Conservation (phyloP, 1,140 invertebrate species). For the Solenopsis fugax region DNA sequence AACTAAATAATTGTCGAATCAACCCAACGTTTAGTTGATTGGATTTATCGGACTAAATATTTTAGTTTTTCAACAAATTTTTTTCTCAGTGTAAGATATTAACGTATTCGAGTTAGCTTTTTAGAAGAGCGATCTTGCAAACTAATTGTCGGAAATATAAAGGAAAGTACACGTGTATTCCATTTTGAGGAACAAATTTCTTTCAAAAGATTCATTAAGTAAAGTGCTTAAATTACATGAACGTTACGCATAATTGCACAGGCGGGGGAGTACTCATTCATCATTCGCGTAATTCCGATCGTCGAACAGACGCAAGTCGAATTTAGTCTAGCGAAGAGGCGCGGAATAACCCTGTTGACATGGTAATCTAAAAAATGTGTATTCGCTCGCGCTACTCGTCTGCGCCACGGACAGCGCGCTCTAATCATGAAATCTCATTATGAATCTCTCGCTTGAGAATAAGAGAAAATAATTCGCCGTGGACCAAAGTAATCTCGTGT, state of each 20-base stretch:
- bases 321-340: neutral
- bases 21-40: too few species aligned
- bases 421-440: slow-evolving; percentile 51
- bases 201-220: neutral
- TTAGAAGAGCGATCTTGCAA: neutral
- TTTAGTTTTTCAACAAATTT: too few species aligned
- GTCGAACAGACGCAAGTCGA: neutral
- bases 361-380: neutral
- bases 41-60: too few species aligned
- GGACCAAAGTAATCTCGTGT: slow-evolving; percentile 53
- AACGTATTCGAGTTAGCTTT: neutral
- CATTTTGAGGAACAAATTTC: slow-evolving; percentile 10
- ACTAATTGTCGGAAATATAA: neutral
- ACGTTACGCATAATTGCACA: slow-evolving; percentile 28
- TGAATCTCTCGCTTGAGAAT: slow-evolving; percentile 25
- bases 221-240: slow-evolving; percentile 25
- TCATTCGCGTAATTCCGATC: slow-evolving; percentile 32
- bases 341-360: neutral
- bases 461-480: slow-evolving; percentile 46
- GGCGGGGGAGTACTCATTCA: slow-evolving; percentile 20
- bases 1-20: too few species aligned
- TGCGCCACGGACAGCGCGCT: neutral
- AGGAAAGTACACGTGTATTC: neutral
- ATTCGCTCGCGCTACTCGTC: slow-evolving; percentile 7
- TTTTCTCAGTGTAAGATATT: neutral